Percentiles rank a stretch among this genome's conserved stretches.
Evolutionary conservation across 2,113 vertebrate genomes (phyloP).

Genomic region (Neoarius graeffei): DNA sequence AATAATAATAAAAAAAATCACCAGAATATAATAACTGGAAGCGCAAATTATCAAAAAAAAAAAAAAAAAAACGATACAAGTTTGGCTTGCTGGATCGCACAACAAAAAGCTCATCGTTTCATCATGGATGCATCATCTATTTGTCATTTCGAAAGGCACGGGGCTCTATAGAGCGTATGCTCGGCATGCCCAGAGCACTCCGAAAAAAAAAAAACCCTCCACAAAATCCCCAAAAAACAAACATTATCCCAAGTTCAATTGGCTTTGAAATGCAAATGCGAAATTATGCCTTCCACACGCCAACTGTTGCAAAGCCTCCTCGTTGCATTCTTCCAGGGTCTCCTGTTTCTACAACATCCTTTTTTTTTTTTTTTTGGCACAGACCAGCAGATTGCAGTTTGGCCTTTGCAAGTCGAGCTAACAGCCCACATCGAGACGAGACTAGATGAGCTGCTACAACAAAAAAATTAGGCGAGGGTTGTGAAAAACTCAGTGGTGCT

Average conservation of each 20-base stretch:
- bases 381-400: too few relatives aligned
- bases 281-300: slow-evolving; percentile 35
- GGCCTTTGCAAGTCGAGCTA: slow-evolving; percentile 25
- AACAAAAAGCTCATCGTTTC: slow-evolving; percentile 23
- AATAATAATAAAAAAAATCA: background rate
- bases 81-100: background rate
- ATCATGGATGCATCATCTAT: slow-evolving; percentile 40
- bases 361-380: slow-evolving; percentile 42
- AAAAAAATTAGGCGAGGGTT: background rate
- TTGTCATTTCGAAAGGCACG: slow-evolving; percentile 24
- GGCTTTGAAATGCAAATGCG: slow-evolving; percentile 56
- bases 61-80: background rate
- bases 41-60: slow-evolving; percentile 2
- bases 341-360: slow-evolving; percentile 44
- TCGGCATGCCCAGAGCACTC: slow-evolving; percentile 28
- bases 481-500: background rate
- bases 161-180: slow-evolving; percentile 43
- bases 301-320: slow-evolving; percentile 54
- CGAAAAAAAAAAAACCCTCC: slow-evolving; percentile 23
- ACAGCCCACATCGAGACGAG: slow-evolving; percentile 26
- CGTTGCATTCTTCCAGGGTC: slow-evolving; percentile 46
- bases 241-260: slow-evolving; percentile 47
- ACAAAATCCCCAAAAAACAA: slow-evolving; percentile 24
- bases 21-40: slow-evolving; percentile 33
- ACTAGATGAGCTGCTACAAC: slow-evolving; percentile 16